phyloP scores from a whole-genome alignment of 2,113 vertebrate genomes.

The Pogona vitticeps region DNA sequence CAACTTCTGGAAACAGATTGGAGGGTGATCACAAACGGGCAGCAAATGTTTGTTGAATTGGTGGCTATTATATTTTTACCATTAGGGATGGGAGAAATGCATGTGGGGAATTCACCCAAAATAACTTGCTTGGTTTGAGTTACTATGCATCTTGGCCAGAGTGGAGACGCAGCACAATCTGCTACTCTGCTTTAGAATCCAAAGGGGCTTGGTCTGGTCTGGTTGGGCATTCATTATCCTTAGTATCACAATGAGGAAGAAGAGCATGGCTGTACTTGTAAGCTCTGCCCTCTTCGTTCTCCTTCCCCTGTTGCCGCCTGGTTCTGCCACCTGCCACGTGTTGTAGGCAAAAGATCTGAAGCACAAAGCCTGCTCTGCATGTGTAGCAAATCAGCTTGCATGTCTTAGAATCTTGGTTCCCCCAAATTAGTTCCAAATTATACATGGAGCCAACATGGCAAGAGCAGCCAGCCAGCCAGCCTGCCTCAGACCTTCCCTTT shows the following conservation, averaged over 20 bases:
- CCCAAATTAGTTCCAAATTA: neutral
- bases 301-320: neutral
- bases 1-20: neutral
- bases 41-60: neutral
- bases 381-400: neutral
- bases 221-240: neutral
- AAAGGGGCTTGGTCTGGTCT: neutral
- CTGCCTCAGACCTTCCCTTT: no score
- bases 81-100: neutral
- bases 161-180: neutral
- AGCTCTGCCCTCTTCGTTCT: neutral
- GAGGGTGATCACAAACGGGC: neutral
- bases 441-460: neutral
- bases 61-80: neutral
- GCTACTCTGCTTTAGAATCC: neutral
- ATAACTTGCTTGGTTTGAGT: no score
- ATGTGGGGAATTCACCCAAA: no score
- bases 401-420: neutral
- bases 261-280: neutral
- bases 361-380: neutral
- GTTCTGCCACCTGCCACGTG: no score
- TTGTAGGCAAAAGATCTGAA: neutral
- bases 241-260: no score
- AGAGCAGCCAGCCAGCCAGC: neutral
- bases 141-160: neutral